A percentile compares a stretch with the other conserved stretches of the same genome.
phyloP scores from a whole-genome alignment of 2,888 invertebrate species.

The Nomada ruficornis region DNA sequence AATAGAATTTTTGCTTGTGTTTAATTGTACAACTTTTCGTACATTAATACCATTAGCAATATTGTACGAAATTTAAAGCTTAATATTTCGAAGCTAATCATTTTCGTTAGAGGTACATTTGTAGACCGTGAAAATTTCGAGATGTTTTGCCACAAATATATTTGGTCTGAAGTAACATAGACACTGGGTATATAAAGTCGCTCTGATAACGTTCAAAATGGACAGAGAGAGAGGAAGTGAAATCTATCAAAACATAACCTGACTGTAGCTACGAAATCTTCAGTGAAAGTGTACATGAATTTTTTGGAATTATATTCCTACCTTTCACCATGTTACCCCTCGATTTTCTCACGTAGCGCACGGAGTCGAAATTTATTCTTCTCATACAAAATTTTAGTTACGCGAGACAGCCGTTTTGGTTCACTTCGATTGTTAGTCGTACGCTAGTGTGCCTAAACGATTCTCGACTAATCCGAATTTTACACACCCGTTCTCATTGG shows the following conservation, averaged over 20 bases:
- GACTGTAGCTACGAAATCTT: constrained; percentile 37
- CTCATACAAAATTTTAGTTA: constrained; percentile 52
- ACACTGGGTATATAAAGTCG: constrained; percentile 5
- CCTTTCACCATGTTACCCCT: constrained; percentile 61
- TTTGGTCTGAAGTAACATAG: too few species aligned
- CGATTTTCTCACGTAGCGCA: not conserved
- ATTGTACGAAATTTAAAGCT: not conserved
- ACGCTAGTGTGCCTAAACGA: constrained; percentile 1
- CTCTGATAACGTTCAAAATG: constrained; percentile 60
- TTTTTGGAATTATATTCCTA: constrained; percentile 39
- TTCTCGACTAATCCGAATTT: constrained; percentile 35
- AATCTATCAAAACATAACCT: constrained; percentile 73
- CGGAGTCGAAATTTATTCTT: constrained; percentile 30
- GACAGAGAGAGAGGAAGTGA: constrained; percentile 43
- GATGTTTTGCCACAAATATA: not conserved
- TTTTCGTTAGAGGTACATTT: not conserved
- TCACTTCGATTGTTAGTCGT: constrained; percentile 6
- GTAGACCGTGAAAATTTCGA: not conserved
- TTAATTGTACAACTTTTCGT: not conserved
- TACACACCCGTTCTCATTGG: not conserved
- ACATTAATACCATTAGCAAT: not conserved
- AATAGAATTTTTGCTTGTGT: not conserved
- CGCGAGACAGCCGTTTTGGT: not conserved
- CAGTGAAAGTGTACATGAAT: constrained; percentile 48
- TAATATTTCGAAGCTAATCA: not conserved